Evolutionary conservation across 2,113 vertebrate genomes (phyloP), one percentile per base, ranked within the genome.

Genomic region (Channa argus): DNA sequence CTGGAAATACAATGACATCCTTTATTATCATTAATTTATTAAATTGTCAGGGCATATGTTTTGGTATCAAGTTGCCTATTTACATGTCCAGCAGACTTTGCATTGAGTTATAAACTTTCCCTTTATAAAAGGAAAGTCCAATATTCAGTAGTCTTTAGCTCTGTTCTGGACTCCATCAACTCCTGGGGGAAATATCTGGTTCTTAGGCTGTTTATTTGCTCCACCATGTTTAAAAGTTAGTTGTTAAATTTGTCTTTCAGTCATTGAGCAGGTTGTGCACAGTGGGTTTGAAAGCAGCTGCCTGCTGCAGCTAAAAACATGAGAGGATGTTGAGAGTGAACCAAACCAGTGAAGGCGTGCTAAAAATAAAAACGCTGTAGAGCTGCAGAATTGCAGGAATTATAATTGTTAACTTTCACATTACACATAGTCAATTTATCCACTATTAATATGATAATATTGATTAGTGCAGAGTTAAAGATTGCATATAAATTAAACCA

Each of bases 401-500:
- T 24, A 24, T 24, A 24, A 24, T 24, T 55, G 54, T 72, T 37
- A 5, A 10, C 45, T n/a, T 24, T 24, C 24, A 24, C 24, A 24
- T 24, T 24, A 24, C 24, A 24, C 37, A n/a, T n/a, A 54, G 4
- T 54, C 3, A 5, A 53, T 49, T 37, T 11, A 46, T 5, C 15
- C 58, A 14, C n/a, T 65, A 8, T 24, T 52, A 47, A 51, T 61
- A 13, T 39, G 15, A 69, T 37, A 39, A 51, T 63, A 73, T 74
- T 74, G 53, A 70, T 49, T 49, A 39, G 8, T 61, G 33, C 8
- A 63, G 12, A 43, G 69, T 73, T 49, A 69, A 59, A 56, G 37
- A 46, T 36, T 63, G 14, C 36, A 53, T 47, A 45, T 37, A 67
- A 56, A 24, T 24, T 24, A 24, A 24, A 24, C 24, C 24, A 24